Percentiles rank a stretch among this genome's conserved stretches.
Conservation (phyloP, 2,888 invertebrate species). For the Drosophila austrosaltans region DNA sequence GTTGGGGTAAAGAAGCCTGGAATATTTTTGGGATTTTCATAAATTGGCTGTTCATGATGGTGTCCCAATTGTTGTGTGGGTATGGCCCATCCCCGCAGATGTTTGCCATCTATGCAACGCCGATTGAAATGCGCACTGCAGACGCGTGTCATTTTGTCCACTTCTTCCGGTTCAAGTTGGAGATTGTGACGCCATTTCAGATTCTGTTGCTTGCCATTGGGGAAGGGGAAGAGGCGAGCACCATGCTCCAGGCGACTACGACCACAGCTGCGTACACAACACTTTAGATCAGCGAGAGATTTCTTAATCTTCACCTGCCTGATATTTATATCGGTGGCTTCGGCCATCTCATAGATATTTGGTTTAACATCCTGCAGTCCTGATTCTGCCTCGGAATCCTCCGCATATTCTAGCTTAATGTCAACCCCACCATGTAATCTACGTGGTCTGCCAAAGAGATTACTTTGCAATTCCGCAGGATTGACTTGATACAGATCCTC, state of each 20-base stretch:
- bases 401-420: slow-evolving; percentile 44
- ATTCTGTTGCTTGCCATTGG: slow-evolving; percentile 64
- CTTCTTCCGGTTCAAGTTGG: slow-evolving; percentile 52
- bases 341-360: slow-evolving; percentile 23
- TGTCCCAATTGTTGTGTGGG: slow-evolving; percentile 75
- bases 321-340: slow-evolving; percentile 26
- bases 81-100: slow-evolving; percentile 73
- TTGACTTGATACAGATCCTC: slow-evolving; percentile 73
- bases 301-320: slow-evolving; percentile 65
- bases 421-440: slow-evolving; percentile 34
- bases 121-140: slow-evolving; percentile 78
- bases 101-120: slow-evolving; percentile 77
- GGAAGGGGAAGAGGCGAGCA: slow-evolving; percentile 71
- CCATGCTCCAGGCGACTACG: slow-evolving; percentile 76
- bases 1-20: slow-evolving; percentile 71
- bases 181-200: slow-evolving; percentile 79
- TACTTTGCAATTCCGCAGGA: slow-evolving; percentile 71
- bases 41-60: slow-evolving; percentile 66
- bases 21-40: slow-evolving; percentile 77
- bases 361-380: slow-evolving; percentile 46
- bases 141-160: slow-evolving; percentile 56
- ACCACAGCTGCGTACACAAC: slow-evolving; percentile 67
- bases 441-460: slow-evolving; percentile 65
- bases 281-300: slow-evolving; percentile 59
- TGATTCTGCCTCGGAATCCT: slow-evolving; percentile 13